phyloP scores from a whole-genome alignment of 1,140 invertebrate genomes.

The Brachionus calyciflorus region DNA sequence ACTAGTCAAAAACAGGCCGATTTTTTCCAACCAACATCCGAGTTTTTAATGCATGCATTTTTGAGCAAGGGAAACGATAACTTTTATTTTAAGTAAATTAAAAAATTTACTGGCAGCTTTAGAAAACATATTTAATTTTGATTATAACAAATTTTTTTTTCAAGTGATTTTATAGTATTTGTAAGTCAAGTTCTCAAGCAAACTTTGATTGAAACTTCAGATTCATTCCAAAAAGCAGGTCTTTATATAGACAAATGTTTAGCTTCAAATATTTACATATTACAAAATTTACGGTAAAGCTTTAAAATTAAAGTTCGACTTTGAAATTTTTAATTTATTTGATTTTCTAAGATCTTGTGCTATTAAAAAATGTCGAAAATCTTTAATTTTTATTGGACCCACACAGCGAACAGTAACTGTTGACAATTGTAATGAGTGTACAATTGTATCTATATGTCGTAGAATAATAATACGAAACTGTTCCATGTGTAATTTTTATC shows the following conservation, averaged over 20 bases:
- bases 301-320: background rate
- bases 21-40: too few relatives aligned
- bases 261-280: conserved; percentile 39
- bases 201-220: conserved; percentile 30
- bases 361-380: conserved; percentile 40
- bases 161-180: conserved; percentile 29
- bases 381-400: conserved; percentile 33
- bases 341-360: conserved; percentile 30
- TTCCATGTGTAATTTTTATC: conserved; percentile 43
- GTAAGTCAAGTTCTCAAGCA: conserved; percentile 32
- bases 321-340: conserved; percentile 3
- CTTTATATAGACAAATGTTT: conserved; percentile 43
- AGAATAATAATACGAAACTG: conserved; percentile 35
- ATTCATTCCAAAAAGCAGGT: background rate
- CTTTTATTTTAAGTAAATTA: too few relatives aligned
- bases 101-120: too few relatives aligned
- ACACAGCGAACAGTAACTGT: conserved; percentile 36
- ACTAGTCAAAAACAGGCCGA: too few relatives aligned
- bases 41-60: too few relatives aligned
- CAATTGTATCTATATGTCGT: conserved; percentile 7
- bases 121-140: background rate
- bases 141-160: background rate
- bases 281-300: conserved; percentile 8
- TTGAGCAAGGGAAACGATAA: too few relatives aligned
- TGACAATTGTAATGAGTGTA: conserved; percentile 26